Conservation (phyloP, 2,888 invertebrate species). For the Macaria notata region DNA sequence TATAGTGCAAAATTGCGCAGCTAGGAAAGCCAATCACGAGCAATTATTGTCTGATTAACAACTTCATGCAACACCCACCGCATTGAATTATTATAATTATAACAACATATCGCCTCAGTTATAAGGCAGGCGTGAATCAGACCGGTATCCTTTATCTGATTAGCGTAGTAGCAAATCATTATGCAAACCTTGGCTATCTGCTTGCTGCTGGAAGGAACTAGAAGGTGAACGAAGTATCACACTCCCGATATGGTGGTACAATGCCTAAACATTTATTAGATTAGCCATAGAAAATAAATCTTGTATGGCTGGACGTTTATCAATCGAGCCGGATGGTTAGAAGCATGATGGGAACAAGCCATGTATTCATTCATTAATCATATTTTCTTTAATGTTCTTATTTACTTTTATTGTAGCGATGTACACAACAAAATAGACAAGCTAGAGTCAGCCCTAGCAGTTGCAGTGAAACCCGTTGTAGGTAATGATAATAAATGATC, state of each 20-base stretch:
- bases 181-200: slow-evolving; percentile 23
- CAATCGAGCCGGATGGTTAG: not conserved
- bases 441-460: slow-evolving; percentile 25
- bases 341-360: too few species aligned
- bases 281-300: slow-evolving; percentile 24
- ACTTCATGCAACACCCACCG: slow-evolving; percentile 2
- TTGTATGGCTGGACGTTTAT: slow-evolving; percentile 9
- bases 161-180: slow-evolving; percentile 26
- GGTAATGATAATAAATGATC: slow-evolving; percentile 50
- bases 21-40: slow-evolving; percentile 9
- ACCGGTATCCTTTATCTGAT: slow-evolving; percentile 26
- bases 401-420: too few species aligned
- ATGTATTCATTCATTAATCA: too few species aligned
- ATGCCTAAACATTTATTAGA: slow-evolving; percentile 19
- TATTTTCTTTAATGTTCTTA: too few species aligned
- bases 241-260: slow-evolving; percentile 20
- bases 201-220: not conserved
- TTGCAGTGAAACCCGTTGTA: slow-evolving; percentile 37
- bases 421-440: too few species aligned
- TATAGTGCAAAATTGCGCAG: slow-evolving; percentile 5
- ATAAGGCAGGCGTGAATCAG: slow-evolving; percentile 16
- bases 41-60: slow-evolving; percentile 17
- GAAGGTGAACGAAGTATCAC: slow-evolving; percentile 18
- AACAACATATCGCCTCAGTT: slow-evolving; percentile 6
- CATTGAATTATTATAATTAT: slow-evolving; percentile 7